Conservation (phyloP, 2,888 invertebrate genomes). For the Athalia cordata region DNA sequence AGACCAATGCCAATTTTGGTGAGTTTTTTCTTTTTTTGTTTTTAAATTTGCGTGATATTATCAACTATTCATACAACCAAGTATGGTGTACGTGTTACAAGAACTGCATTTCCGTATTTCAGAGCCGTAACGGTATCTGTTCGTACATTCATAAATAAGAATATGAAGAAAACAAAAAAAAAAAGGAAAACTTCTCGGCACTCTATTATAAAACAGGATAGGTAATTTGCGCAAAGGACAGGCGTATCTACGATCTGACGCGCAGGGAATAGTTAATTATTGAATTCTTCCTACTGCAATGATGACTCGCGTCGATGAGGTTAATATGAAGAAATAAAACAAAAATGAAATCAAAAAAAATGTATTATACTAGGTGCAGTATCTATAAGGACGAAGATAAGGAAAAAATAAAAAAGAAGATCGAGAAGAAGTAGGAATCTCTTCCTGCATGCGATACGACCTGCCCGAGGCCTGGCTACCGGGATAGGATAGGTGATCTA, state of each 20-base stretch:
- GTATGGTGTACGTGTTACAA: too few species aligned
- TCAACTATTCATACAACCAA: too few species aligned
- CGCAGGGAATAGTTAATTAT: conserved; percentile 56
- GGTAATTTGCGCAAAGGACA: not conserved
- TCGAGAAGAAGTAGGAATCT: conserved; percentile 51
- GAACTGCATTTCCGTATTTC: not conserved
- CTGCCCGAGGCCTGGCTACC: conserved; percentile 59
- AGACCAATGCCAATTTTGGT: too few species aligned
- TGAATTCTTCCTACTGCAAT: conserved; percentile 56
- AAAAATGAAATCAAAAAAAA: conserved; percentile 27
- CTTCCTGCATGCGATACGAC: conserved; percentile 64
- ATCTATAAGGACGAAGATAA: conserved; percentile 33
- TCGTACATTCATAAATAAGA: not conserved
- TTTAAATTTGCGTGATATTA: too few species aligned
- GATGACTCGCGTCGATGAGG: conserved; percentile 52
- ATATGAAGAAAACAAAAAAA: not conserved
- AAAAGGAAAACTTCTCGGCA: not conserved
- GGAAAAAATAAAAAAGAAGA: conserved; percentile 44
- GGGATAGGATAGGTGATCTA: conserved; percentile 72
- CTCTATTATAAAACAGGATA: not conserved
- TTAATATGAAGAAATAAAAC: conserved; percentile 8
- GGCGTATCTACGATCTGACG: not conserved
- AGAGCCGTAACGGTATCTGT: not conserved
- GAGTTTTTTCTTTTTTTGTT: too few species aligned
- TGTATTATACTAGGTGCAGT: not conserved